These are phyloP conservation scores for Hippocampus barbouri DNA, from an alignment of 2,113 vertebrate species.

Conservation along the genomic window DNA sequence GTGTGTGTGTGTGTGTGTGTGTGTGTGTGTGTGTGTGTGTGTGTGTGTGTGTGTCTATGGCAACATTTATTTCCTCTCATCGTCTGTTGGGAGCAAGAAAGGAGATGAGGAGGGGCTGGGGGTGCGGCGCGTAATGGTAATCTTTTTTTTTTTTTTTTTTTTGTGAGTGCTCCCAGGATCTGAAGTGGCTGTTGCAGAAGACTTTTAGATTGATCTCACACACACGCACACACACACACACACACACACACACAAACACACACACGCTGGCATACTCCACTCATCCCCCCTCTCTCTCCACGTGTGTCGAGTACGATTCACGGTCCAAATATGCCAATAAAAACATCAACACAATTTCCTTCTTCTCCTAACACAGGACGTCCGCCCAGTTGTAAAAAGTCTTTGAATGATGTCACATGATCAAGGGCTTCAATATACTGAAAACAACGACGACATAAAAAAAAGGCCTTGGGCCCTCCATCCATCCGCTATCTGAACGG, in stretches of 20 bases:
- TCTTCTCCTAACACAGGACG: not conserved
- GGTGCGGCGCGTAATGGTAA: constrained; percentile 68
- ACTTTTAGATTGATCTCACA: constrained; percentile 71
- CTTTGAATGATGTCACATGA: not conserved
- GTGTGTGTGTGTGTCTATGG: constrained; percentile 34
- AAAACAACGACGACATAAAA: not conserved
- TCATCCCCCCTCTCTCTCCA: constrained; percentile 54
- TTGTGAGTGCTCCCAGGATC: constrained; percentile 69
- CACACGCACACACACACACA: constrained; percentile 28
- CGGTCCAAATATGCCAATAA: constrained; percentile 75
- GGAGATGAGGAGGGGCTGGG: constrained; percentile 46
- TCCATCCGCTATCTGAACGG: too few species aligned
- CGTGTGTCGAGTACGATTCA: constrained; percentile 70
- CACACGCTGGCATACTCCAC: constrained; percentile 34
- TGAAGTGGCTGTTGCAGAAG: constrained; percentile 68
- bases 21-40: constrained; percentile 42
- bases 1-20: constrained; percentile 34
- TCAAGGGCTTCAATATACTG: not conserved
- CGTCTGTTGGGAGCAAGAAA: constrained; percentile 62
- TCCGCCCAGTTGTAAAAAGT: not conserved
- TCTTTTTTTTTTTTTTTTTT: constrained; percentile 63
- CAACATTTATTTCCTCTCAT: constrained; percentile 71
- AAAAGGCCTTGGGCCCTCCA: not conserved
- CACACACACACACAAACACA: constrained; percentile 22
- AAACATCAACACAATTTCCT: constrained; percentile 70